Conservation (phyloP, 2,888 invertebrate species). For the Andrena dorsata region DNA sequence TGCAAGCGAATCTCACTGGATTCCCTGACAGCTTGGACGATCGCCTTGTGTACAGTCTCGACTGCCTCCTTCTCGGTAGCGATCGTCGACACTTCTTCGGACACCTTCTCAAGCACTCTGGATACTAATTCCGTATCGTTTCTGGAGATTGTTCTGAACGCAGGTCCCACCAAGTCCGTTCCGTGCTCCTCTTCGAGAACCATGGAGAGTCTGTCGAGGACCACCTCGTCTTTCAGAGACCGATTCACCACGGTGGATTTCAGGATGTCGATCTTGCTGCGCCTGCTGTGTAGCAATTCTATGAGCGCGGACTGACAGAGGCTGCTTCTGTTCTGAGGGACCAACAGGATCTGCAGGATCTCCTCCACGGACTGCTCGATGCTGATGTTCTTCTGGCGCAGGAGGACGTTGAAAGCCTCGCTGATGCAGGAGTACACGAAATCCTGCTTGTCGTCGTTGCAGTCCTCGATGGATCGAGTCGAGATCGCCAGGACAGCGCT, state of each 20-base stretch:
- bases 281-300: conserved; percentile 76
- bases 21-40: conserved; percentile 88
- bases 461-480: conserved; percentile 40
- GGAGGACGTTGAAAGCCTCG: conserved; percentile 80
- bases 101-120: conserved; percentile 87
- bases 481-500: conserved; percentile 78
- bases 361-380: conserved; percentile 78
- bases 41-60: conserved; percentile 89
- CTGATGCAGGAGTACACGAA: conserved; percentile 80
- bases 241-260: conserved; percentile 87
- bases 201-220: conserved; percentile 88
- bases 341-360: conserved; percentile 77
- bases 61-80: conserved; percentile 89
- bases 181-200: conserved; percentile 87
- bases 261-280: conserved; percentile 88
- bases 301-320: conserved; percentile 78
- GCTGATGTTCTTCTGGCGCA: conserved; percentile 69
- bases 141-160: conserved; percentile 89
- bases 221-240: conserved; percentile 86
- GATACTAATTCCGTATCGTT: conserved; percentile 88
- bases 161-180: conserved; percentile 87
- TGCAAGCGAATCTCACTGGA: conserved; percentile 87
- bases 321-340: conserved; percentile 77
- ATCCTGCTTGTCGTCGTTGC: conserved; percentile 61
- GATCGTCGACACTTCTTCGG: conserved; percentile 87